Base-by-base conservation (phyloP, 2,797 vertebrate genomes). In the Peromyscus melanophrys region DNA sequence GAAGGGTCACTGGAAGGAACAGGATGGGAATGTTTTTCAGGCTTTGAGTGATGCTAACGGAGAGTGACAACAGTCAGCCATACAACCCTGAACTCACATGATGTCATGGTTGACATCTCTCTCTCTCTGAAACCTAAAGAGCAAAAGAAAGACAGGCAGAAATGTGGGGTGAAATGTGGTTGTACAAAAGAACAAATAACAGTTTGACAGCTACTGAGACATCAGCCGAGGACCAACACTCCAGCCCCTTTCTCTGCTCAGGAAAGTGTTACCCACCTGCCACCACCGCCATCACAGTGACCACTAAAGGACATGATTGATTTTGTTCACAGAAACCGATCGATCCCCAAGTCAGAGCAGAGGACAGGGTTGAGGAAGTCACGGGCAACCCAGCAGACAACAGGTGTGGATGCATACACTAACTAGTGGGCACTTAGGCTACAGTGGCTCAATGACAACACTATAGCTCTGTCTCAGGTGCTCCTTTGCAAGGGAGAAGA, bases 181-280 rank as follows among this genome's bases (percentile, higher is more conserved):
- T 73, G 0, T 16, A 46, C 21, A 23, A 93, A 63, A 87, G 19
- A 87, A 27, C 9, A 87, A 57, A 73, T 4, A 4, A 73, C 16
- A 13, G 9, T 3, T n/a, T 40, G 29, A 16, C 29, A 63, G 37
- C 14, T 31, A 83, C n/a, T 29, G 40, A 82, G 57, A n/a, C 25
- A 69, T 25, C 4, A 52, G 76, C 61, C 1, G 4, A 13, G 9
- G 73, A 37, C 16, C 23, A 59, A 23, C 49, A 46, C 4, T 34
- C 27, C 2, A 29, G 37, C 46, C 34, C 52, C 59, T 86, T n/a
- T 76, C 17, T 52, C 27, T 92, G 1, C 23, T 49, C 16, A 13
- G 17, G 21, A 2, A 23, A 57, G 23, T 27, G n/a, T 29, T 0
- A 0, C n/a, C 27, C 1, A 52, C 31, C 16, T 8, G 4, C 17